Conservation (phyloP, 1,140 invertebrate genomes). For the Trichogramma pretiosum region DNA sequence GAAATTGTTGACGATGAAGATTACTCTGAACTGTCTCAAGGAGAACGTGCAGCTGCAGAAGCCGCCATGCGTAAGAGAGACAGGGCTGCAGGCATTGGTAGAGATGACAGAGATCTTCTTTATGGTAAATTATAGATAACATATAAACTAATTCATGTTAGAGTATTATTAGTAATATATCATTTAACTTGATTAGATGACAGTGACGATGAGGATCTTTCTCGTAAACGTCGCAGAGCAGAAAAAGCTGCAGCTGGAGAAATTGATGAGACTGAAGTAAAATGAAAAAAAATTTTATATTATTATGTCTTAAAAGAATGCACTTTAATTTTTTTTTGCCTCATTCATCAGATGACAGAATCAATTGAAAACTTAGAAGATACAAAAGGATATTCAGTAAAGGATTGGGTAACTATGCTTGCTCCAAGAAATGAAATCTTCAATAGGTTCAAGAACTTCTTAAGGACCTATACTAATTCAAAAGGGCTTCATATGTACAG, state of each 20-base stretch:
- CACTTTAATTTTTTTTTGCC: conserved; percentile 1
- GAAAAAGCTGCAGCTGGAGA: conserved; percentile 79
- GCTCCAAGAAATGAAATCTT: conserved; percentile 94
- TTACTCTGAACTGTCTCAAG: conserved; percentile 77
- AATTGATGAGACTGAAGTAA: conserved; percentile 62
- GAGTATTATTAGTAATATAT: conserved; percentile 9
- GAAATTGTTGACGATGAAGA: conserved; percentile 83
- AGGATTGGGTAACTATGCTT: conserved; percentile 94
- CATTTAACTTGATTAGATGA: conserved; percentile 43
- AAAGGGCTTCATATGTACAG: conserved; percentile 85
- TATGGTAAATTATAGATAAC: conserved; percentile 49
- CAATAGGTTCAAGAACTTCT: conserved; percentile 93
- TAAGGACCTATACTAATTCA: conserved; percentile 80
- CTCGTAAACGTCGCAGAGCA: conserved; percentile 67
- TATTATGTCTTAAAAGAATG: not conserved
- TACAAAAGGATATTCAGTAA: conserved; percentile 79
- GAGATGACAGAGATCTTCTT: conserved; percentile 71
- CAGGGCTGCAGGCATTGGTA: conserved; percentile 67
- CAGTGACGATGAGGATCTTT: conserved; percentile 53
- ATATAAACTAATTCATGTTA: conserved; percentile 8
- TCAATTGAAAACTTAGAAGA: conserved; percentile 98
- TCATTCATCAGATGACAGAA: conserved; percentile 67
- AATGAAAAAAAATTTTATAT: conserved; percentile 1
- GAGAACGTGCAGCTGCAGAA: conserved; percentile 81
- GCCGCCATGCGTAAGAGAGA: conserved; percentile 77